These are phyloP conservation scores for Hydrolagus colliei DNA, from an alignment of 2,797 vertebrate species.

Conservation along the genomic window DNA sequence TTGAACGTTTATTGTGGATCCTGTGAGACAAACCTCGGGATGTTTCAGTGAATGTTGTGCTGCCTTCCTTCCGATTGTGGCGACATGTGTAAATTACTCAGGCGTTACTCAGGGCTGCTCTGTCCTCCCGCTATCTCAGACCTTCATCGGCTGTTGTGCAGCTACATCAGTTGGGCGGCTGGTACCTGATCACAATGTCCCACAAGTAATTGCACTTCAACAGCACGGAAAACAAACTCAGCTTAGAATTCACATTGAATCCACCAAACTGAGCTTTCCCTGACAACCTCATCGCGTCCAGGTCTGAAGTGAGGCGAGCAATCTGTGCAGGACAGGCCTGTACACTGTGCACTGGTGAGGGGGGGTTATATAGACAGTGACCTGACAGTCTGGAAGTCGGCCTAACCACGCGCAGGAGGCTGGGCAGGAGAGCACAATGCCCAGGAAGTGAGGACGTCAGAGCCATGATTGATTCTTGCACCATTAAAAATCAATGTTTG, in stretches of 20 bases:
- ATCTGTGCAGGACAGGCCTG: constrained; percentile 35
- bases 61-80: background rate
- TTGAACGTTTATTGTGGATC: background rate
- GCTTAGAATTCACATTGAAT: background rate
- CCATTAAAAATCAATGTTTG: too few species aligned
- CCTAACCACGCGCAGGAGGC: too few species aligned
- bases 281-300: constrained; percentile 38
- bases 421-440: too few species aligned
- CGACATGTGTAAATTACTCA: too few species aligned
- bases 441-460: too few species aligned
- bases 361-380: constrained; percentile 35
- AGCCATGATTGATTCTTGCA: too few species aligned
- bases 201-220: background rate
- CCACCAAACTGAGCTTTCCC: too few species aligned
- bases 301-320: constrained; percentile 58
- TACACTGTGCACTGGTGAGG: constrained; percentile 39
- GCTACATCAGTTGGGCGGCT: background rate
- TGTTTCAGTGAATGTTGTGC: background rate
- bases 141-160: background rate
- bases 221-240: background rate
- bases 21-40: background rate
- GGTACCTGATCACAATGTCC: background rate
- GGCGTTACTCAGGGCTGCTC: background rate
- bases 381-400: too few species aligned
- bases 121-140: background rate